Evolutionary conservation across 2,113 vertebrate genomes (phyloP).

Genomic region (Polyodon spathula): DNA sequence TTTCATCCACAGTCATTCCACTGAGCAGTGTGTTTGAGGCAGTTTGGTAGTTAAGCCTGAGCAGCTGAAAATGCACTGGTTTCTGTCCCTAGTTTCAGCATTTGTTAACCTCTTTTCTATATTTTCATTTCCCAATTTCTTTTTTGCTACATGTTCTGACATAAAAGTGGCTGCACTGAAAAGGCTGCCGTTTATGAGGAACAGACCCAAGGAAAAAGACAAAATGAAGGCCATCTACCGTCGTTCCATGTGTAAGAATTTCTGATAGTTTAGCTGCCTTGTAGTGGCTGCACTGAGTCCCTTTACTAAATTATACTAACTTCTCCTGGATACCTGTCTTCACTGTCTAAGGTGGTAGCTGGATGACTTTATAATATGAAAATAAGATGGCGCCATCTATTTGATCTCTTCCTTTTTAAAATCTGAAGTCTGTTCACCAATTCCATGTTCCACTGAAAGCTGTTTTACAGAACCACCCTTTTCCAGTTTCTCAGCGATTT

Average conservation of each 20-base stretch:
- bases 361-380: background rate
- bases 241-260: slow-evolving; percentile 99
- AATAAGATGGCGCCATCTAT: background rate
- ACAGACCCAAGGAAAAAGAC: slow-evolving; percentile 99
- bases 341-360: slow-evolving; percentile 1
- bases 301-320: slow-evolving; percentile 50
- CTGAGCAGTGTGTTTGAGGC: slow-evolving; percentile 15
- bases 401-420: background rate
- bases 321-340: slow-evolving; percentile 14
- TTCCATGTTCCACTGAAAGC: no score
- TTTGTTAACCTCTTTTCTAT: slow-evolving; percentile 59
- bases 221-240: slow-evolving; percentile 97
- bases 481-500: no score
- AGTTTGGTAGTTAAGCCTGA: slow-evolving; percentile 35
- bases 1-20: slow-evolving; percentile 16
- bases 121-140: slow-evolving; percentile 49
- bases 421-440: no score
- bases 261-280: slow-evolving; percentile 74
- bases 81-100: slow-evolving; percentile 75
- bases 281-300: slow-evolving; percentile 62
- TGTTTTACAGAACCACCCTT: no score
- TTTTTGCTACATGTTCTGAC: slow-evolving; percentile 76
- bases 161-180: slow-evolving; percentile 90
- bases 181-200: slow-evolving; percentile 99
- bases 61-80: slow-evolving; percentile 63